A percentile compares a stretch with the other conserved stretches of the same genome.
Evolutionary conservation across 2,888 invertebrate genomes (phyloP).

Genomic region (Epicampocera succincta): DNA sequence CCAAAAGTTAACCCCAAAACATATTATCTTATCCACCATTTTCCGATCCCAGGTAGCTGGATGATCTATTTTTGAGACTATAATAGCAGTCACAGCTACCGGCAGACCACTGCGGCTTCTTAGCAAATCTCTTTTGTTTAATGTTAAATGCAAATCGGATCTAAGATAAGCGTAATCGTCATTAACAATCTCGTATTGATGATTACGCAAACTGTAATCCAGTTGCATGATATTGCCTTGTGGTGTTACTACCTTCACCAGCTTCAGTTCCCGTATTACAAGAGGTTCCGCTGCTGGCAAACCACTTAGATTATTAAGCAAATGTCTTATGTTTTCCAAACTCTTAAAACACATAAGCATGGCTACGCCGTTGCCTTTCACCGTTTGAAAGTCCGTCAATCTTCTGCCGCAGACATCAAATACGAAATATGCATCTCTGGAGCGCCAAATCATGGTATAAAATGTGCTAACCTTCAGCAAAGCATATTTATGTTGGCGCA

Average conservation of each 20-base stretch:
- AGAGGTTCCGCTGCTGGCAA: slow-evolving; percentile 72
- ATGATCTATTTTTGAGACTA: slow-evolving; percentile 79
- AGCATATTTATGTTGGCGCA: slow-evolving; percentile 73
- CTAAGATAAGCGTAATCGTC: slow-evolving; percentile 77
- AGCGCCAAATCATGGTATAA: slow-evolving; percentile 79
- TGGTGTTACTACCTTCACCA: slow-evolving; percentile 75
- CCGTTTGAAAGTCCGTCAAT: slow-evolving; percentile 70
- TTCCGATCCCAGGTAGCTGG: slow-evolving; percentile 78
- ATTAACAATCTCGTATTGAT: slow-evolving; percentile 76
- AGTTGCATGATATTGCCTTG: slow-evolving; percentile 73
- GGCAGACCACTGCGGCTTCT: slow-evolving; percentile 78
- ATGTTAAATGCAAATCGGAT: slow-evolving; percentile 76
- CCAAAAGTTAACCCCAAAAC: slow-evolving; percentile 78
- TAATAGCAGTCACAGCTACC: slow-evolving; percentile 74
- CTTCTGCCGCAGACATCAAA: slow-evolving; percentile 78
- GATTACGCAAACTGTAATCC: slow-evolving; percentile 74
- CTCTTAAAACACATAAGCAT: slow-evolving; percentile 75
- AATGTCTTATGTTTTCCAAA: slow-evolving; percentile 76
- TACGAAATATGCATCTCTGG: slow-evolving; percentile 75
- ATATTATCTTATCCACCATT: slow-evolving; percentile 77
- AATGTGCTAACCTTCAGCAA: slow-evolving; percentile 73
- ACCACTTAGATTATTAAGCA: slow-evolving; percentile 75
- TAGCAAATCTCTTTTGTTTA: slow-evolving; percentile 74
- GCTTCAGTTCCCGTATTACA: slow-evolving; percentile 75
- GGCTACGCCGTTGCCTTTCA: slow-evolving; percentile 73